Evolutionary conservation across 2,888 invertebrate genomes (phyloP), one percentile per base, ranked within the genome.

Genomic region (Eupithecia subumbrata): DNA sequence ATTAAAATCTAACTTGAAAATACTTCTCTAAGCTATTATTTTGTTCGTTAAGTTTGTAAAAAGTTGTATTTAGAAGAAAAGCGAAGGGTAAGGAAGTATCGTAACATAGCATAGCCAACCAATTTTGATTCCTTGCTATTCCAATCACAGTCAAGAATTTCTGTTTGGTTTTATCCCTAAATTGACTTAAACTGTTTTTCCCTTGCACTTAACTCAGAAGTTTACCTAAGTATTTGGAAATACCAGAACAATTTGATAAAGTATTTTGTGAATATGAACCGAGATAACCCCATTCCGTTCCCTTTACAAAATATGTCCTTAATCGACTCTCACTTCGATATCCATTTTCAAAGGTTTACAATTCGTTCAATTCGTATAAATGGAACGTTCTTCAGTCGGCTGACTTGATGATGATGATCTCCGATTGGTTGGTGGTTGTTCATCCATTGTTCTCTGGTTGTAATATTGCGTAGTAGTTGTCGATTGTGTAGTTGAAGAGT

Each of bases 401-500:
- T 73, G 67, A 67, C 67, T 74, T 78, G 75, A 79, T 78, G 71
- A 79, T 77, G 78, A 80, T 79, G 78, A 79, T 73, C 69, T 60
- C 67, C 72, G 71, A 75, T 12, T 69, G 30, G 25, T 37, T 48
- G 30, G 70, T 18, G 40, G 45, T 52, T 34, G 84, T 82, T 93
- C 93, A 93, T 84, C 93, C 92, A 75, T 91, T 85, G 78, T 84
- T 84, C 76, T 90, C 91, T 43, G 90, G 89, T 82, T 90, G 87
- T 14, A 95, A 96, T 83, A 96, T 92, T 83, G 96, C 96, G 84
- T 97, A 92, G 88, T 97, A 97, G 81, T 96, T 96, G 82, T 96
- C 95, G 85, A 97, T 95, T 77, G 97, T 96, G 89, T 98, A 98
- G 87, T 97, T 97, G 94, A 98, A 98, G 78, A 98, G 95, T 88